These are phyloP conservation scores for Seriola rivoliana DNA, from an alignment of 2,113 vertebrate genomes.

Conservation along the genomic window DNA sequence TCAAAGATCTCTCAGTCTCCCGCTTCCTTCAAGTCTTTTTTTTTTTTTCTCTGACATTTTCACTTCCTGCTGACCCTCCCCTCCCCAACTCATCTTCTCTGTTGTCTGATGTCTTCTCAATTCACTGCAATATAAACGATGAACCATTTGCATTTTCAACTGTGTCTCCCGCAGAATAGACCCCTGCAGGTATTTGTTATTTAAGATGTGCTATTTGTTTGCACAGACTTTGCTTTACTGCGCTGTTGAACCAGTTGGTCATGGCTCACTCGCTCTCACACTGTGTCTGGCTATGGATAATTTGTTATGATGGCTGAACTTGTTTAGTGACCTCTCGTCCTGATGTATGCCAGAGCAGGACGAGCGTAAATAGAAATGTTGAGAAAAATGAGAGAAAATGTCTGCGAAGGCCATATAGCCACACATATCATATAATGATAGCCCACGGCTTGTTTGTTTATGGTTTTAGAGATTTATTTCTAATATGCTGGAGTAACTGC, in stretches of 20 bases:
- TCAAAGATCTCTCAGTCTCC: conserved; percentile 72
- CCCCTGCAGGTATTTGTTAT: conserved; percentile 51
- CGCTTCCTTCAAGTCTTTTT: conserved; percentile 55
- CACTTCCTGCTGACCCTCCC: conserved; percentile 66
- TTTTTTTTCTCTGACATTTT: conserved; percentile 64
- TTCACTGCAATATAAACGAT: conserved; percentile 30
- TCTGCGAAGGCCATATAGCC: conserved; percentile 41
- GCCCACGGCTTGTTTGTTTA: conserved; percentile 45
- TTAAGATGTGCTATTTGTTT: conserved; percentile 47
- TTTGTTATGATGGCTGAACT: conserved; percentile 66
- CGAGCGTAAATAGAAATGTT: conserved; percentile 65
- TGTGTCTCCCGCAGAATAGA: neutral
- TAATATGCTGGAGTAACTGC: conserved; percentile 27
- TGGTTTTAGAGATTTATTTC: conserved; percentile 62
- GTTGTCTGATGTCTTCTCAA: conserved; percentile 26
- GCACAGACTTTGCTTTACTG: conserved; percentile 20
- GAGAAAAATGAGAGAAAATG: conserved; percentile 63
- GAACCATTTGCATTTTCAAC: conserved; percentile 15
- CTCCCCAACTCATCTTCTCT: conserved; percentile 24
- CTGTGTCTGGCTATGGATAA: conserved; percentile 49
- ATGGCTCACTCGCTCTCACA: conserved; percentile 42
- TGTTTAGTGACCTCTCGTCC: conserved; percentile 68
- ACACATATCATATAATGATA: conserved; percentile 30
- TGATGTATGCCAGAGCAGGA: conserved; percentile 74
- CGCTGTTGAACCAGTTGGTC: conserved; percentile 7